These are phyloP conservation scores for Ameiurus melas DNA, from an alignment of 2,113 vertebrate genomes.

Conservation along the genomic window DNA sequence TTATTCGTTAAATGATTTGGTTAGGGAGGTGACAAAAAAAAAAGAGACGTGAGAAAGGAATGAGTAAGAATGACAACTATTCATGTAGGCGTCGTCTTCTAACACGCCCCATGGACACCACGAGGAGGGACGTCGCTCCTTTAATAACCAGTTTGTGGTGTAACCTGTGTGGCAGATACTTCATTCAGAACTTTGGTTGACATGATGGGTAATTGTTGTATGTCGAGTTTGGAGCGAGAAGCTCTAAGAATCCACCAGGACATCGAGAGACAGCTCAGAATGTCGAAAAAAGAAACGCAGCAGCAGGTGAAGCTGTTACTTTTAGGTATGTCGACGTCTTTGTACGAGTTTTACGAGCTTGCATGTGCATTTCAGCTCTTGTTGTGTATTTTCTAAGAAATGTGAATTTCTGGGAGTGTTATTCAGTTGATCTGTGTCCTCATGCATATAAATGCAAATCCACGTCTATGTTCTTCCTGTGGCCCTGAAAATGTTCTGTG, in stretches of 20 bases:
- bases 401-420: background rate
- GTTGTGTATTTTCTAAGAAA: background rate
- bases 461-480: background rate
- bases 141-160: background rate
- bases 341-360: constrained; percentile 7
- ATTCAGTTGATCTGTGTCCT: background rate
- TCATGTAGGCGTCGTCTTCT: constrained; percentile 7
- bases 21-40: too few species aligned
- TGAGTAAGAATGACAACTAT: background rate
- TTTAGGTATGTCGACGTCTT: constrained; percentile 76
- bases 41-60: constrained; percentile 15
- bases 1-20: background rate
- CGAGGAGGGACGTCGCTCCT: background rate
- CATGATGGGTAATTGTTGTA: constrained; percentile 76
- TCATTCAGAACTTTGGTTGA: background rate
- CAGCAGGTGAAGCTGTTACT: constrained; percentile 80
- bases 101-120: background rate
- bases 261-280: constrained; percentile 79
- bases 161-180: constrained; percentile 3
- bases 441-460: constrained; percentile 40
- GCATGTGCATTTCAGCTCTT: background rate
- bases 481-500: background rate
- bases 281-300: constrained; percentile 67
- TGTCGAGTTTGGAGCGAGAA: constrained; percentile 72
- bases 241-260: constrained; percentile 73